These are phyloP conservation scores for Romanogobio albipinnatus DNA, from an alignment of 2,113 vertebrate species.

Conservation along the genomic window DNA sequence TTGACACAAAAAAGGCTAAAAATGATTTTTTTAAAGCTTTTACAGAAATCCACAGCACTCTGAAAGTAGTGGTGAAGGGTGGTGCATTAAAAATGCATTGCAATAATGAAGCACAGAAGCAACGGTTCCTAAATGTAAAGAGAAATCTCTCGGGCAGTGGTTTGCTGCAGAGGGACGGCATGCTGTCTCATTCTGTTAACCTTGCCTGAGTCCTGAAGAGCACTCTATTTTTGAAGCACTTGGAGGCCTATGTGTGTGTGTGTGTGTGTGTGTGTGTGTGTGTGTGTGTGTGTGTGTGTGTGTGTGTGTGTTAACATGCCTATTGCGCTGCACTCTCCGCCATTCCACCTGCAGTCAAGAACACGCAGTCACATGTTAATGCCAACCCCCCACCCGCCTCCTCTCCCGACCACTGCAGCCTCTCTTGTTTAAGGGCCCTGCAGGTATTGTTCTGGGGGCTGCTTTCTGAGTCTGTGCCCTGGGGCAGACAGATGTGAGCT, in stretches of 20 bases:
- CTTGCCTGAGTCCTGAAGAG: conserved; percentile 49
- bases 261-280: neutral
- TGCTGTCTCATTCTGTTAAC: conserved; percentile 58
- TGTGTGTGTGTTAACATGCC: conserved; percentile 12
- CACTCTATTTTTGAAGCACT: conserved; percentile 55
- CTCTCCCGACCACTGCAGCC: neutral
- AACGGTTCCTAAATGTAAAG: conserved; percentile 17
- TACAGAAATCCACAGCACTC: neutral
- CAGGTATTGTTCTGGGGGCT: neutral
- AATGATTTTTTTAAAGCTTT: neutral
- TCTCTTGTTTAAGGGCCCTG: neutral
- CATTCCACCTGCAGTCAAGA: conserved; percentile 53
- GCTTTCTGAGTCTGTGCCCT: neutral
- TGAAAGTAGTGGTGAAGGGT: neutral
- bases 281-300: neutral
- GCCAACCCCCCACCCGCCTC: neutral
- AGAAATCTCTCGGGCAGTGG: conserved; percentile 22
- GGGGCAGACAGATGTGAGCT: neutral
- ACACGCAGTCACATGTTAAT: conserved; percentile 47
- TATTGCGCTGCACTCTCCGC: conserved; percentile 21
- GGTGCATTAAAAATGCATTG: conserved; percentile 31
- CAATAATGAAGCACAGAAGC: conserved; percentile 17
- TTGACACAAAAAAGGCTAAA: neutral
- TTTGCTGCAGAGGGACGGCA: conserved; percentile 12
- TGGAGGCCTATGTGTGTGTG: neutral